These are phyloP conservation scores for Entomobrya multifasciata DNA, from an alignment of 2,888 invertebrate genomes.

Conservation along the genomic window DNA sequence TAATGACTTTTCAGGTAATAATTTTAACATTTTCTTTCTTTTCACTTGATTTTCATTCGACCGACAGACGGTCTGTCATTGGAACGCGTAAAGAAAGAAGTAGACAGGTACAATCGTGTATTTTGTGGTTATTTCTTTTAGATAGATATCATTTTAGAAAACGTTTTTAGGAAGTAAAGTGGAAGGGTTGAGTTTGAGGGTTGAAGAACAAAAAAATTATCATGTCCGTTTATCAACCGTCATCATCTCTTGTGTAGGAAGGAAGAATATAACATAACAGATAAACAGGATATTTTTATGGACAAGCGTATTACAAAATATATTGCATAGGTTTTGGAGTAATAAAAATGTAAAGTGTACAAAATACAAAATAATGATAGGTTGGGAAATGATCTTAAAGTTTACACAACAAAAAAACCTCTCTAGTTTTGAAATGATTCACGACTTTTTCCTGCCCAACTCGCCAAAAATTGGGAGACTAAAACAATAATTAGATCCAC, in stretches of 20 bases:
- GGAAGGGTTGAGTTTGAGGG: too few species aligned
- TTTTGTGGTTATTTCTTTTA: too few species aligned
- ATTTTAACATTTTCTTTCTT: too few species aligned
- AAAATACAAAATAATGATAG: background rate
- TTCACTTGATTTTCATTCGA: too few species aligned
- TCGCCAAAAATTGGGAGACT: too few species aligned
- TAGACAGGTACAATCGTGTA: background rate
- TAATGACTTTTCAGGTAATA: too few species aligned
- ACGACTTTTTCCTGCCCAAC: too few species aligned
- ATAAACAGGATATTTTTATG: constrained; percentile 25
- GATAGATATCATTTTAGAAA: background rate
- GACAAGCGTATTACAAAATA: constrained; percentile 17
- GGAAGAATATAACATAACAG: constrained; percentile 29
- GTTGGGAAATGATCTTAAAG: too few species aligned
- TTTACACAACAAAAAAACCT: too few species aligned
- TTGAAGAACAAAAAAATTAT: constrained; percentile 14
- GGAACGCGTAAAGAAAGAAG: too few species aligned
- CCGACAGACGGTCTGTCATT: background rate
- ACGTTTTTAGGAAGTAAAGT: background rate
- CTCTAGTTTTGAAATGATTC: too few species aligned
- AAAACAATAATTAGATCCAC: too few species aligned
- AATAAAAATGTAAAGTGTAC: background rate
- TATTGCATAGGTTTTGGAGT: background rate
- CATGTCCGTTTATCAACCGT: constrained; percentile 21
- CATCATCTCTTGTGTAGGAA: constrained; percentile 22